Evolutionary conservation across 1,140 invertebrate genomes (phyloP), one percentile per base, ranked within the genome.

Genomic region (Seison nebaliae): DNA sequence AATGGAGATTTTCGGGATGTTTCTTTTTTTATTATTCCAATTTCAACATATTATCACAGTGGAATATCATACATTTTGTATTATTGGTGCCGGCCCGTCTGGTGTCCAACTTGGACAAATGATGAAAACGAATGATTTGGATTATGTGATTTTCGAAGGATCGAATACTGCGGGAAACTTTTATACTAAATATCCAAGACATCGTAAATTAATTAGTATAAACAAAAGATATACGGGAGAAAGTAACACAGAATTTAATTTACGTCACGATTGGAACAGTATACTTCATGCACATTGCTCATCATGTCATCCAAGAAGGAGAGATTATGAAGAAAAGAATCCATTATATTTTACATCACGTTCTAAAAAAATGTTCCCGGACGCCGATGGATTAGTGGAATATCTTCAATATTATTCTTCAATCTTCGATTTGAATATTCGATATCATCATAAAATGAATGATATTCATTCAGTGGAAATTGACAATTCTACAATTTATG

Each of bases 251-350:
- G 61, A 64, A 39, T 64, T 63, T 44, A 62, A 63, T 42, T 37
- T 63, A 12, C 47, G 62, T 1, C 62, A 64, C 40, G 62, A 64
- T 47, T 64, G 62, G 62, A 63, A 64, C 47, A 61, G 58, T 4
- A 46, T 64, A 1, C 43, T 63, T 5, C 57, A 50, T 35, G 48
- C 63, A 42, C 5, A 7, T 31, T 6, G 12, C 29, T 14, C 12
- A 12, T n/a, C n/a, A n/a, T n/a, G n/a, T n/a, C n/a, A n/a, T n/a
- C n/a, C n/a, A n/a, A n/a, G n/a, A n/a, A n/a, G n/a, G n/a, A n/a
- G n/a, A n/a, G n/a, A n/a, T n/a, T n/a, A n/a, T n/a, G n/a, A n/a
- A n/a, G n/a, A n/a, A n/a, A 52, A 62, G 35, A 47, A 52, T 14
- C 34, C 35, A 12, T 46, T 63, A 3, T 45, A 49, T 9, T 49